These are phyloP conservation scores for Carpatolechia fugitivella DNA, from an alignment of 2,888 invertebrate species.

Conservation along the genomic window DNA sequence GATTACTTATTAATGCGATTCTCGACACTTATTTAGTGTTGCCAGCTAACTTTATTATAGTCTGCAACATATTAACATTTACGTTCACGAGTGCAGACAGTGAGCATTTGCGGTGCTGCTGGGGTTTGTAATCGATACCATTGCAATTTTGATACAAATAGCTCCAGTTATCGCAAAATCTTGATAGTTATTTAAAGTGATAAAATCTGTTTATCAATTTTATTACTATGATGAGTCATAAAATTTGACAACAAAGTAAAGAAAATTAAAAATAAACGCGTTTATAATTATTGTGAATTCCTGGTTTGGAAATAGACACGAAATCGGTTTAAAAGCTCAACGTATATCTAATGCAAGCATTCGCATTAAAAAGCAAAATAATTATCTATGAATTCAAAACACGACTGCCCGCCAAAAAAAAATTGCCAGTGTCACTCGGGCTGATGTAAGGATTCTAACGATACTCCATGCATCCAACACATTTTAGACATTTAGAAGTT, in stretches of 20 bases:
- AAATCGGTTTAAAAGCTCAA: too few relatives aligned
- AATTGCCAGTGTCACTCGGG: too few relatives aligned
- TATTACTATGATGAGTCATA: not conserved
- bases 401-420: too few relatives aligned
- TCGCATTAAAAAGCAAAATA: too few relatives aligned
- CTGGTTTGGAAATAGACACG: too few relatives aligned
- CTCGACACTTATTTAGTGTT: conserved; percentile 68
- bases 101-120: conserved; percentile 24
- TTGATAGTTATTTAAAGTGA: not conserved
- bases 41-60: conserved; percentile 60
- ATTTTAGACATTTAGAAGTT: too few relatives aligned
- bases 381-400: too few relatives aligned
- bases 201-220: not conserved
- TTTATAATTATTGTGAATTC: too few relatives aligned
- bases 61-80: conserved; percentile 32
- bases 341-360: too few relatives aligned
- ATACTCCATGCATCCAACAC: too few relatives aligned
- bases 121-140: conserved; percentile 49
- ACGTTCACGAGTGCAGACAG: not conserved
- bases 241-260: not conserved
- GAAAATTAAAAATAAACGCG: too few relatives aligned
- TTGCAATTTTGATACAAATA: conserved; percentile 39
- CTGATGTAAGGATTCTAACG: too few relatives aligned
- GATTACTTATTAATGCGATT: conserved; percentile 72
- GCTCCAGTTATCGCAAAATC: not conserved